Base-by-base conservation (phyloP, 2,888 invertebrate species). In the Xylota segnis region DNA sequence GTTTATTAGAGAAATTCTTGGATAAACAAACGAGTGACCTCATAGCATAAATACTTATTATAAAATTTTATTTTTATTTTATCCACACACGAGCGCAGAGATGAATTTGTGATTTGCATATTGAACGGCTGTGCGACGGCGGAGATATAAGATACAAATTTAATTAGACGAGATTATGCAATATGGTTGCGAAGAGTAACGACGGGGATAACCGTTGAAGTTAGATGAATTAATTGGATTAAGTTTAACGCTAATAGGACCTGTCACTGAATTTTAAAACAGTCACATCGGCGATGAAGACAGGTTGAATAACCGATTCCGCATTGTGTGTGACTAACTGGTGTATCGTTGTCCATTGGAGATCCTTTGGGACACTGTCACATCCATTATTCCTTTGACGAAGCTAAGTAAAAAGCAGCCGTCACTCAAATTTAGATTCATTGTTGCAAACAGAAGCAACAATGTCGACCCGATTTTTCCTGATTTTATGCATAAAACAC, bases 381-480 rank as follows among this genome's bases (percentile, higher is more conserved):
- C 68, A 29, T 29, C 37, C 34, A 58, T 58, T 66, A 12, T 58
- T 47, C 23, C 40, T 75, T 34, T 56, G 16, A 40, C 12, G n/a
- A 14, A 52, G 10, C 16, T 32, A 16, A 59, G 1, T 23, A 40
- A 63, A 74, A 32, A 43, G 10, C 18, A 23, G 6, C 16, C 52
- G 43, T 63, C 74, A 63, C 63, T 74, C 74, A 43, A 74, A 63
- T 14, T 14, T 14, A 14, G 40, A 40, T 14, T 65, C 43, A 16
- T 27, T 50, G n/a, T 23, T 54, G 18, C 10, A 23, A 9, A 52
- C 40, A 14, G 47, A 43, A 76, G 10, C 58, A 59, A 76, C 66
- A 68, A 76, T 68, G 40, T 47, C 58, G 58, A 65, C 65, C 65
- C 34, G 40, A 75, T 40, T 75, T n/a, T 54, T 59, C 50, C 50